phyloP scores from a whole-genome alignment of 2,113 vertebrate genomes.

The Leptocoma aspasia region DNA sequence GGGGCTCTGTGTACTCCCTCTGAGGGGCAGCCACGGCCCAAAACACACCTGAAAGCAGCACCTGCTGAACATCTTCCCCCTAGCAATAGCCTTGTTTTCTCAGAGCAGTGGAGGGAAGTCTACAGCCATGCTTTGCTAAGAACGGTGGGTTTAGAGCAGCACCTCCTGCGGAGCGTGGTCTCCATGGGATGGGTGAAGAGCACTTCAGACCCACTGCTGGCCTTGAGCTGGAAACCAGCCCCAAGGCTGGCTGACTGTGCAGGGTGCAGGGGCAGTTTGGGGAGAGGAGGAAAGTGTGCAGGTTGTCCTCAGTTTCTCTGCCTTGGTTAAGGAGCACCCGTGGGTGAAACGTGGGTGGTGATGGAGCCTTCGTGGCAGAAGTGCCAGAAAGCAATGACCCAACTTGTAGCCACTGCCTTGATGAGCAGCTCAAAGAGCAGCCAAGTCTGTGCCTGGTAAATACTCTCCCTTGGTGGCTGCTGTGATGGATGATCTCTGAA shows the following conservation, averaged over 20 bases:
- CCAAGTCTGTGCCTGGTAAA: neutral
- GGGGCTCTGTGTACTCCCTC: neutral
- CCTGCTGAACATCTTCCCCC: neutral
- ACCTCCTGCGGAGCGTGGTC: rapidly evolving
- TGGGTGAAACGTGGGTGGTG: neutral
- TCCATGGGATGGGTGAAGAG: neutral
- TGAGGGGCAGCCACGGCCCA: rapidly evolving
- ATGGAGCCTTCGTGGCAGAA: rapidly evolving
- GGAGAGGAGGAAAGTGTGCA: rapidly evolving
- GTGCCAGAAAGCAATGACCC: neutral
- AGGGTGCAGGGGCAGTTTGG: neutral
- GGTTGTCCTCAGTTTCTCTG: rapidly evolving
- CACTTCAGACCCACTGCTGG: neutral
- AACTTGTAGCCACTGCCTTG: neutral
- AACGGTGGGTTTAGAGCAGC: rapidly evolving
- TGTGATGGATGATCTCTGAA: neutral
- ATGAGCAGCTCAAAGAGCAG: neutral
- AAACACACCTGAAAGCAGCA: neutral
- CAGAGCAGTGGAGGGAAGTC: neutral
- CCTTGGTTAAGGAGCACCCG: neutral
- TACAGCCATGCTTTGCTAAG: neutral
- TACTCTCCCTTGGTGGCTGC: rapidly evolving
- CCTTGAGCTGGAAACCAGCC: neutral
- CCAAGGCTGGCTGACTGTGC: neutral
- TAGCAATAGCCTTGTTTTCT: neutral